These are phyloP conservation scores for Zophobas morio DNA, from an alignment of 1,140 invertebrate species.

Conservation along the genomic window DNA sequence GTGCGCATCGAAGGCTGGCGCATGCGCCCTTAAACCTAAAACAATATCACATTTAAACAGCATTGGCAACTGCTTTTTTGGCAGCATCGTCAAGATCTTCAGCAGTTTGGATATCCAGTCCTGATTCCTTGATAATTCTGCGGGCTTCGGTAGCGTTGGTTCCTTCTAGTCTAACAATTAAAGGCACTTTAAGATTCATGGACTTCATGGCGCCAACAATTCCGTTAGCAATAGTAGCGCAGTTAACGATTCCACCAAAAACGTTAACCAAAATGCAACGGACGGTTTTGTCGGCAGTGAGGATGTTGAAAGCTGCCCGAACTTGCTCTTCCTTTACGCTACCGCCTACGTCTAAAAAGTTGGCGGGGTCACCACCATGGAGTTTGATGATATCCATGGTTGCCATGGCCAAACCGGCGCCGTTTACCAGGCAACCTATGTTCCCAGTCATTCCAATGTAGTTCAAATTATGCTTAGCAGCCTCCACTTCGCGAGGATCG, in stretches of 20 bases:
- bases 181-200: slow-evolving; percentile 84
- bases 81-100: slow-evolving; percentile 94
- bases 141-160: slow-evolving; percentile 76
- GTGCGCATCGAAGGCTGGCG: no score
- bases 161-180: slow-evolving; percentile 96
- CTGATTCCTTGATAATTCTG: slow-evolving; percentile 85
- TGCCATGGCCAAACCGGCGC: slow-evolving; percentile 98
- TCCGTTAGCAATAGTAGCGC: slow-evolving; percentile 95
- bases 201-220: slow-evolving; percentile 88
- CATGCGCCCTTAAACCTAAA: not conserved
- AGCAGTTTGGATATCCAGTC: slow-evolving; percentile 85
- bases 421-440: slow-evolving; percentile 96
- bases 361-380: slow-evolving; percentile 94
- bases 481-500: slow-evolving; percentile 93
- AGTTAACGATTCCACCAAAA: slow-evolving; percentile 99
- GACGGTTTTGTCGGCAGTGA: slow-evolving; percentile 91
- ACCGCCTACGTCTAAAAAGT: slow-evolving; percentile 97
- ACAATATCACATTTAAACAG: slow-evolving; percentile 14
- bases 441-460: slow-evolving; percentile 99
- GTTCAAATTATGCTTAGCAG: slow-evolving; percentile 91
- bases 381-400: slow-evolving; percentile 99
- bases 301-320: slow-evolving; percentile 95
- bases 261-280: slow-evolving; percentile 98
- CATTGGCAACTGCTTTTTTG: slow-evolving; percentile 80
- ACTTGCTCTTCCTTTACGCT: slow-evolving; percentile 94